Conservation (phyloP, 2,113 vertebrate genomes). For the Elaphurus davidianus region DNA sequence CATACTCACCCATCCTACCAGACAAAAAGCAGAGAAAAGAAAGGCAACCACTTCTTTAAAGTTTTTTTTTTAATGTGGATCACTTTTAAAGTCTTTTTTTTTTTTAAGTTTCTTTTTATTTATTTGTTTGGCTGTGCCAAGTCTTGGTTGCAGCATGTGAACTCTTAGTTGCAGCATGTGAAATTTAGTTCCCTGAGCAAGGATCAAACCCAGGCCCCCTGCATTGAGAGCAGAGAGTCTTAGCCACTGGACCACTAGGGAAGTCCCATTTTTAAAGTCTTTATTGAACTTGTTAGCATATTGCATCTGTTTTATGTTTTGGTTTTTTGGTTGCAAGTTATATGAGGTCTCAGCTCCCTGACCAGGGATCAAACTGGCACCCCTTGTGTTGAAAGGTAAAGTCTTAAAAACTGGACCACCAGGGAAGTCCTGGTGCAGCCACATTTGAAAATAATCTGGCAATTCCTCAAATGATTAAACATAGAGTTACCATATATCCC, state of each 20-base stretch:
- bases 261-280: neutral
- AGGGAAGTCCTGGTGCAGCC: neutral
- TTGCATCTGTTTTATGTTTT: neutral
- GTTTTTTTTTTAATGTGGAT: neutral
- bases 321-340: neutral
- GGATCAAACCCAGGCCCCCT: neutral
- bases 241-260: neutral
- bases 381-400: neutral
- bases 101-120: neutral
- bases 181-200: neutral
- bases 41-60: neutral
- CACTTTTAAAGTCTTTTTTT: neutral
- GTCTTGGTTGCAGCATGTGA: neutral
- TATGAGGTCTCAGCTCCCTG: neutral
- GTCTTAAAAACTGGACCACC: neutral
- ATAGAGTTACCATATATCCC: neutral
- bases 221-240: neutral
- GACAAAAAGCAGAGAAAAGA: neutral
- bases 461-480: neutral
- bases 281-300: neutral
- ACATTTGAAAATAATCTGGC: neutral
- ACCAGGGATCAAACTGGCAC: neutral
- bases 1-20: neutral
- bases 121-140: neutral
- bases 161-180: neutral